These are phyloP conservation scores for Gymnobelideus leadbeateri DNA, from an alignment of 2,113 vertebrate species.

Conservation along the genomic window DNA sequence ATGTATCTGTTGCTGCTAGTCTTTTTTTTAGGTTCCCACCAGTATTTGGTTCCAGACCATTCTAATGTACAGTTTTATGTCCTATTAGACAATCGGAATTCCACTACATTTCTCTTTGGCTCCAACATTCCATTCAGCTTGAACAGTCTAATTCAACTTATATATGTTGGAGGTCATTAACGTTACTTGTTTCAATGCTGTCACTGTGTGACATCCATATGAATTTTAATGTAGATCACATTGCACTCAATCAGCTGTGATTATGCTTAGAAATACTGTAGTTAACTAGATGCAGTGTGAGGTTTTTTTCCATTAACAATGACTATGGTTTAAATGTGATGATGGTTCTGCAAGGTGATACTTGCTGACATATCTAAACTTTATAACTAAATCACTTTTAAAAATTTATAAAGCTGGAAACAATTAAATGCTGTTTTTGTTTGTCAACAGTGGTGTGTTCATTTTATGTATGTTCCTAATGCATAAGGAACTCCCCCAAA, in stretches of 20 bases:
- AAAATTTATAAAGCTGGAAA: conserved; percentile 85
- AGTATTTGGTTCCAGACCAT: conserved; percentile 77
- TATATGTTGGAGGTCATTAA: conserved; percentile 83
- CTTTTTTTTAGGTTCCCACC: conserved; percentile 73
- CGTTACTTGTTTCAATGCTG: conserved; percentile 89
- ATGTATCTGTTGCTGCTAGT: conserved; percentile 80
- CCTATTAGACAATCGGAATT: conserved; percentile 85
- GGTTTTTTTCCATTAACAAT: conserved; percentile 76
- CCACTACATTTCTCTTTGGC: conserved; percentile 86
- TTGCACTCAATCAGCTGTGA: conserved; percentile 86
- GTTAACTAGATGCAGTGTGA: conserved; percentile 85
- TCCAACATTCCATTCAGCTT: conserved; percentile 84
- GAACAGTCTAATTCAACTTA: conserved; percentile 80
- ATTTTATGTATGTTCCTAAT: conserved; percentile 88
- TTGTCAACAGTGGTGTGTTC: conserved; percentile 87
- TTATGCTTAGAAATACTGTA: conserved; percentile 86
- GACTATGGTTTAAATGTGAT: conserved; percentile 85
- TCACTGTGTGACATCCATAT: conserved; percentile 95
- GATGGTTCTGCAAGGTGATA: conserved; percentile 84
- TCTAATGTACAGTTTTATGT: conserved; percentile 75
- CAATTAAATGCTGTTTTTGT: conserved; percentile 84
- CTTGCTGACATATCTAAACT: conserved; percentile 83
- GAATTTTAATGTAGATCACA: conserved; percentile 86
- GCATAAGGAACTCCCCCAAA: conserved; percentile 84
- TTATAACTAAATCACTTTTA: conserved; percentile 83